Base-by-base conservation (phyloP, 2,888 invertebrate species). In the Phortica okadai region DNA sequence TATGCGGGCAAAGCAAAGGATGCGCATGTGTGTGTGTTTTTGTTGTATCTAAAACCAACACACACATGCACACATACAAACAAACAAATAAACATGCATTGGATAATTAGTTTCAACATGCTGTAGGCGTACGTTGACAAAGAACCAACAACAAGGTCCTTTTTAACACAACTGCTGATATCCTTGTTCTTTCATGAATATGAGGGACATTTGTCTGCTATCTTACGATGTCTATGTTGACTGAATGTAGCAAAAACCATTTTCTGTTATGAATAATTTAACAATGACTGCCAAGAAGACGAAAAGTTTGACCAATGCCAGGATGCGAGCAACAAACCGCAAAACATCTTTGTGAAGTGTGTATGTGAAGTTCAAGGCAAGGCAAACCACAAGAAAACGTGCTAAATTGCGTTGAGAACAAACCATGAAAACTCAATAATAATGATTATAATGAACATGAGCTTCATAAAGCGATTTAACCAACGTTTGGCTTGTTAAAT, bases 241-340 rank as follows among this genome's bases (percentile, higher is more conserved):
- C 66, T 59, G 59, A 59, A 16, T 4, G 59, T 59, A 64, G 8
- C 64, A 64, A 69, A 69, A 69, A 69, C 44, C 21, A 45, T 75
- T 73, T 76, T 67, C 74, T 56, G 75, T 78, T 83, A 88, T 88
- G 83, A 88, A 88, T 88, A 82, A 89, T 88, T 86, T 78, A 81
- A 78, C 76, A 73, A 74, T 74, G 50, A 59, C 45, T 45, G 56
- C 59, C 56, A 42, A 54, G 62, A 59, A 78, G 76, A 78, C 81
- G 80, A 81, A 81, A 83, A 83, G 82, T 78, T 83, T 86, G 85
- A 86, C 82, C 89, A 85, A 79, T 11, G 50, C 0, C 62, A 62
- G 25, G 62, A 21, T 11, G 21, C 25, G 7, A 62, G 8, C 25
- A 62, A 25, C 16, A 62, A 62, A 16, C 62, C 62, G 21, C 62